Evolutionary conservation across 2,797 vertebrate genomes (phyloP).

Genomic region (Clamator glandarius): DNA sequence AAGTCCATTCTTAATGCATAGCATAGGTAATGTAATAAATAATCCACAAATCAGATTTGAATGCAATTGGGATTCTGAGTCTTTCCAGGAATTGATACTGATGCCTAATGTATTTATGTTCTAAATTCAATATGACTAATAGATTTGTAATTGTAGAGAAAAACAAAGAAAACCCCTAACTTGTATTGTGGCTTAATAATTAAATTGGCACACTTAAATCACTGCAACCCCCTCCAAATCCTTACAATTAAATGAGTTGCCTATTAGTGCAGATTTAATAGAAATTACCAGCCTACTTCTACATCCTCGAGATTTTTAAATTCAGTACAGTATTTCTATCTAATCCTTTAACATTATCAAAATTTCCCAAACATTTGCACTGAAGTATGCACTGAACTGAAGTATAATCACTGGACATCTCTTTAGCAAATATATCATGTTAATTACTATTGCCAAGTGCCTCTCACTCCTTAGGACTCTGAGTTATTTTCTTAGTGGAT

Average conservation of each 20-base stretch:
- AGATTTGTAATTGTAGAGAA: not conserved
- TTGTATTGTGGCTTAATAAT: not conserved
- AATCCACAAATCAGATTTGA: not conserved
- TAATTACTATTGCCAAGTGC: conserved; percentile 32
- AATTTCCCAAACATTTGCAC: conserved; percentile 25
- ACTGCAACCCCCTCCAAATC: not conserved
- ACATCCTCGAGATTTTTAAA: not conserved
- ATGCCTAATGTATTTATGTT: not conserved
- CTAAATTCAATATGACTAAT: not conserved
- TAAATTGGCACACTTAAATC: not conserved
- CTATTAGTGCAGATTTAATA: not conserved
- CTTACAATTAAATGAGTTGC: not conserved
- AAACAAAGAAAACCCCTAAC: not conserved
- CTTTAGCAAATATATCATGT: conserved; percentile 19
- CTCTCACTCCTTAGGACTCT: not conserved
- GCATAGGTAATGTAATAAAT: not conserved
- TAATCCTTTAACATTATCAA: not conserved
- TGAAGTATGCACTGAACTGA: not conserved
- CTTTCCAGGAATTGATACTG: conserved; percentile 1
- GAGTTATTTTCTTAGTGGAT: conserved; percentile 10
- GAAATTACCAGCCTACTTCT: not conserved
- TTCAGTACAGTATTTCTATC: not conserved
- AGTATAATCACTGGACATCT: conserved; percentile 6
- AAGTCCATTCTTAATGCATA: not conserved
- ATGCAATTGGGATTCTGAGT: not conserved